phyloP scores from a whole-genome alignment of 2,113 vertebrate species.

The Python bivittatus region DNA sequence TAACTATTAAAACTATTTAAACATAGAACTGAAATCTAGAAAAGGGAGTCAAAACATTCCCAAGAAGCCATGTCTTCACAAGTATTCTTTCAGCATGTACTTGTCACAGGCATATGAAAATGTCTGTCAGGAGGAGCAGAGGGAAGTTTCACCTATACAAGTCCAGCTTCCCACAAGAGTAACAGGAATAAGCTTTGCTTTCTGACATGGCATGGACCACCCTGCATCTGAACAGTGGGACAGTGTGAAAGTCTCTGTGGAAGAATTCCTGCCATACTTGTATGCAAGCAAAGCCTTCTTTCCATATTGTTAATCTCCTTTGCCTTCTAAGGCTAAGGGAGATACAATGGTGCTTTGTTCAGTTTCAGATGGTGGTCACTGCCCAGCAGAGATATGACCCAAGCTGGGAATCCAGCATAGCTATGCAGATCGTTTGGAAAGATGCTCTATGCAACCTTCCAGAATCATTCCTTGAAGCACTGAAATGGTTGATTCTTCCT shows the following conservation, averaged over 20 bases:
- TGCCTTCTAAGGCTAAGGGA: not conserved
- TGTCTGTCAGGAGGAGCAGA: not conserved
- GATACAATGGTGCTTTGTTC: not conserved
- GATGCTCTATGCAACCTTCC: not conserved
- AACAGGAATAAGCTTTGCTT: not conserved
- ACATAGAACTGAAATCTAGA: not conserved
- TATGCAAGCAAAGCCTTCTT: not conserved
- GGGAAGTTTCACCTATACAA: not conserved
- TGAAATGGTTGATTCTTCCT: not conserved
- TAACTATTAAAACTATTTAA: too few relatives aligned
- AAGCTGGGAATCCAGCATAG: not conserved
- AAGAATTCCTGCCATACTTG: not conserved
- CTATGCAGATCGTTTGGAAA: not conserved
- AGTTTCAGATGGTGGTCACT: not conserved
- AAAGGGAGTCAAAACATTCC: not conserved
- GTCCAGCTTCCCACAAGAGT: not conserved
- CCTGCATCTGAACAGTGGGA: not conserved
- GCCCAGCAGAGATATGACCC: not conserved
- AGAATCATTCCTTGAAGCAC: not conserved
- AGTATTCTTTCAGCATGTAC: not conserved
- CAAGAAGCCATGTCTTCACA: not conserved
- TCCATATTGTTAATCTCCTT: not conserved
- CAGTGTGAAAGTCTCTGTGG: not conserved
- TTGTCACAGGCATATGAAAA: not conserved
- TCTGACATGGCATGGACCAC: not conserved